Evolutionary conservation across 2,888 invertebrate species (phyloP), one percentile per base, ranked within the genome.

Genomic region (Drosophila mettleri): DNA sequence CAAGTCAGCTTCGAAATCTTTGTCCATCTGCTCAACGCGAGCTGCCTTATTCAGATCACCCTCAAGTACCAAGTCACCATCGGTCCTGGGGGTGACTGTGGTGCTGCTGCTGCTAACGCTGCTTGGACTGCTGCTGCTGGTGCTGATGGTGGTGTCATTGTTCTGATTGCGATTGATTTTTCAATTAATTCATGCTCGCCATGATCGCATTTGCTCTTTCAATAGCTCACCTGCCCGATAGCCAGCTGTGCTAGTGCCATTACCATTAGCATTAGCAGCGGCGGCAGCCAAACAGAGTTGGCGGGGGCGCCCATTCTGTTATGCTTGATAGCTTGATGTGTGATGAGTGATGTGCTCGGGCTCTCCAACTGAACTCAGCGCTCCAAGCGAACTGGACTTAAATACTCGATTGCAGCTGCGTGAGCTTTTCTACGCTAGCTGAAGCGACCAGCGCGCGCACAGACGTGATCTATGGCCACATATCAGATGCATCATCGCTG

Each of bases 391-490:
- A 62, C 58, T 68, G 75, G 75, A 75, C 51, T 75, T 75, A 75
- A 75, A 76, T 75, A 75, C 46, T 54, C 62, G 52, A 33, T 31
- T 24, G 46, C 20, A 22, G 61, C 59, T 48, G 71, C 59, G 55
- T 70, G 41, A 22, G 57, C 14, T 63, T 57, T 62, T 34, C 16
- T 45, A 2, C 31, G 41, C 22, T 24, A 43, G 41, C 41, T 12
- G 2, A 29, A n/a, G 20, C 36, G 48, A 16, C 18, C 39, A 65
- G 58, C 31, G 59, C 33, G 72, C 69, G 53, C 67, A 24, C 61
- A 74, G 79, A 80, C 80, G 80, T 80, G 80, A 84, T 80, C 75
- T 75, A 72, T 72, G 65, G 34, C 55, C 69, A 72, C 39, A 84
- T 80, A 84, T 71, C 69, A 65, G 62, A 74, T 69, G 58, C 71